Base-by-base conservation (phyloP, 2,888 invertebrate species). In the Dryocosmus kuriphilus region DNA sequence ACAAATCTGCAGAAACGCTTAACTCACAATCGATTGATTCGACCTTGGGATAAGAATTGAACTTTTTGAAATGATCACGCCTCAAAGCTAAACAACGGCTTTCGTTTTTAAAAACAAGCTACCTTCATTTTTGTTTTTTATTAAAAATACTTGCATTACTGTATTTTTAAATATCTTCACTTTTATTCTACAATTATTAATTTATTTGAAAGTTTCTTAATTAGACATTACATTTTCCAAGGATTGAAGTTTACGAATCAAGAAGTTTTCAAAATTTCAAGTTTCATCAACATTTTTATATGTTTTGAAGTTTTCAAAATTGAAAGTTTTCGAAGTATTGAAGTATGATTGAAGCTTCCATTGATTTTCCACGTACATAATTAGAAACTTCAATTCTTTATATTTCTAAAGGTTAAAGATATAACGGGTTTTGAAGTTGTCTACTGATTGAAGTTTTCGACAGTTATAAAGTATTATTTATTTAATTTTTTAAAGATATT, bases 1-100 rank as follows among this genome's bases (percentile, higher is more conserved):
- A 67, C 46, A 71, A 71, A 71, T 51, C 51, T 51, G n/a, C 51
- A 71, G n/a, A 32, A 71, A n/a, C 71, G 71, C 32, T 71, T 71
- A 51, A 51, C 30, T 51, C 22, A 11, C n/a, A 35, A 65, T 65
- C 41, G 38, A 65, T 38, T 41, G 24, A 65, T 65, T 7, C 6
- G 24, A 41, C 65, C 65, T 65, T 65, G 65, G 41, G 41, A 41
- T 65, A 35, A 63, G 30, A 63, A 63, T 63, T n/a, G 35, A 38
- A 63, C 32, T 63, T 63, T 22, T 63, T 35, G 32, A 30, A n/a
- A 35, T 63, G 22, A 22, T 22, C 22, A 60, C 60, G 5, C 41
- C 24, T 41, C 14, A 41, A 65, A 65, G 38, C 3, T 41, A 5
- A 38, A 38, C 14, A 65, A 24, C 27, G 22, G 22, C 38, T 24